Evolutionary conservation across 2,113 vertebrate genomes (phyloP).

Genomic region (Procapra przewalskii): DNA sequence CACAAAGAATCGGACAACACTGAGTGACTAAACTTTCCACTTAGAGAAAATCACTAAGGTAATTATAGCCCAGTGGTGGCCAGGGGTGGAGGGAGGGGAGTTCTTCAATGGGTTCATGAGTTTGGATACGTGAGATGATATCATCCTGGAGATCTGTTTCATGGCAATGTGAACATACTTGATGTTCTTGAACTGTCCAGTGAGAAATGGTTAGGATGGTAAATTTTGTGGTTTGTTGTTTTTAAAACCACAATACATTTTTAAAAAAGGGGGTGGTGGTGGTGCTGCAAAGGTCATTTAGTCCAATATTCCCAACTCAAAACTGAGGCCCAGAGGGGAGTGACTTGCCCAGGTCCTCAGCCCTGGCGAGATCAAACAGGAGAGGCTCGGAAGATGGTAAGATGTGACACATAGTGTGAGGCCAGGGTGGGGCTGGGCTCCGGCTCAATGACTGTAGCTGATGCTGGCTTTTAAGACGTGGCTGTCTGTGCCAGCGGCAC

Average conservation of each 20-base stretch:
- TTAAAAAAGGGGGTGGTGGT: rapidly evolving
- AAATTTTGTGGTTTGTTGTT: not conserved
- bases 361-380: not conserved
- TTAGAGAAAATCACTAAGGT: not conserved
- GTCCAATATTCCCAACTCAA: not conserved
- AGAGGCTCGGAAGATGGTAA: not conserved
- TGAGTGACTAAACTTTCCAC: not conserved
- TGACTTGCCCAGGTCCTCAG: not conserved
- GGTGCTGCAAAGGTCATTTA: not conserved
- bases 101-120: too few species aligned
- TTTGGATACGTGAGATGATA: not conserved
- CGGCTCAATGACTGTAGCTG: not conserved
- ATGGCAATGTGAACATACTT: not conserved
- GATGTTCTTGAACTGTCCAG: not conserved
- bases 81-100: not conserved
- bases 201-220: not conserved
- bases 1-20: not conserved
- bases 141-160: not conserved
- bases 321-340: not conserved
- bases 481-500: not conserved
- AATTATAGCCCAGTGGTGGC: not conserved
- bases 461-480: not conserved
- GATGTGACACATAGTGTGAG: rapidly evolving
- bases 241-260: not conserved
- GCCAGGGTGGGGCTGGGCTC: not conserved